Conservation (phyloP, 2,888 invertebrate genomes). For the Coelogynopora nodosa region DNA sequence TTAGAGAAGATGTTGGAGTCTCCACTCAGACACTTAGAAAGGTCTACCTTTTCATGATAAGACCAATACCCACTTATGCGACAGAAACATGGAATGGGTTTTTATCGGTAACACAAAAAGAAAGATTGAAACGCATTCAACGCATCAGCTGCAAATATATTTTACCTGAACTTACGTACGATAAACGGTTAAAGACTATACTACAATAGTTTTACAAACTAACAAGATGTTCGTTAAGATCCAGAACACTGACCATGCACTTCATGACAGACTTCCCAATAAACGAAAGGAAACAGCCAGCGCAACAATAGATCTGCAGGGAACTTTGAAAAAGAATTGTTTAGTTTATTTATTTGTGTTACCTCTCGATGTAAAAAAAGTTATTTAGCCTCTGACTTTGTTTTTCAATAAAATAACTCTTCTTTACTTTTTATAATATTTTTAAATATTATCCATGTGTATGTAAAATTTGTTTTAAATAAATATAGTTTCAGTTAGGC, state of each 20-base stretch:
- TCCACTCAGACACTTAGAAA: not conserved
- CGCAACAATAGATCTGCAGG: not conserved
- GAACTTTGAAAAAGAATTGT: not conserved
- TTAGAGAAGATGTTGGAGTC: not conserved
- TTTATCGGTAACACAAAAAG: not conserved
- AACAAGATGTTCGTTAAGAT: not conserved
- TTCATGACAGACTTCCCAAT: not conserved
- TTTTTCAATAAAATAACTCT: too few species aligned
- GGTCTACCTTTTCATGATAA: not conserved
- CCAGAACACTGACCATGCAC: not conserved
- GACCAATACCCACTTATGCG: not conserved
- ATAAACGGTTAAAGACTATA: not conserved
- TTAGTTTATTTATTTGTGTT: not conserved
- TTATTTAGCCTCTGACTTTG: not conserved
- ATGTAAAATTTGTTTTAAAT: too few species aligned
- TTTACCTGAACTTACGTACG: not conserved
- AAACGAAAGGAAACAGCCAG: not conserved
- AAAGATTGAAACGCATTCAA: not conserved
- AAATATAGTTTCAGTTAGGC: too few species aligned
- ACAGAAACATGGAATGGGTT: not conserved
- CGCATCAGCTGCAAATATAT: not conserved
- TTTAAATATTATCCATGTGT: too few species aligned
- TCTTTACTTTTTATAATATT: too few species aligned
- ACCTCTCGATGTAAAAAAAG: not conserved
- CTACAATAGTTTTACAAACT: not conserved